These are phyloP conservation scores for Callinectes sapidus DNA, from an alignment of 2,888 invertebrate species.

Conservation along the genomic window DNA sequence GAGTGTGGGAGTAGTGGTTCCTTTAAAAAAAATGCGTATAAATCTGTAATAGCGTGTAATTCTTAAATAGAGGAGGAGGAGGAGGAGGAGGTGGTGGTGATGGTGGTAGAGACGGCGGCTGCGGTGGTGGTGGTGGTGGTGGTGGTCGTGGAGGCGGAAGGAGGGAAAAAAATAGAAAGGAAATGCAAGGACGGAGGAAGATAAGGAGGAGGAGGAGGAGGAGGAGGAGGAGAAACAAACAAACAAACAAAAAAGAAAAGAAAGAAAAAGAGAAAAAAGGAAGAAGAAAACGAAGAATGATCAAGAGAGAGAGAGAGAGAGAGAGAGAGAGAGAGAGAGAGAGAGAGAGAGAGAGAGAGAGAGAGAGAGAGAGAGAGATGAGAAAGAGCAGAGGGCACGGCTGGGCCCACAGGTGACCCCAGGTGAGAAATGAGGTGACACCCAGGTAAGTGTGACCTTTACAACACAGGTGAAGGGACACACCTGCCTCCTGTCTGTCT, in stretches of 20 bases:
- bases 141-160: neutral
- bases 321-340: neutral
- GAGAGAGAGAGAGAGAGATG: slow-evolving; percentile 23
- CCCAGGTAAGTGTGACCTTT: slow-evolving; percentile 26
- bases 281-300: neutral
- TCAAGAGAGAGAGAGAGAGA: neutral
- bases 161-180: neutral
- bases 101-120: too few relatives aligned
- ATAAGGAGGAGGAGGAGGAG: neutral
- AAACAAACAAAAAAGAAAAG: neutral
- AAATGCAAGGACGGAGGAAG: neutral
- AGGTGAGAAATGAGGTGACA: slow-evolving; percentile 27
- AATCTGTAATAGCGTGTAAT: neutral
- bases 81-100: neutral
- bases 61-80: neutral
- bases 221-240: neutral
- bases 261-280: neutral
- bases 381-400: neutral
- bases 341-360: neutral
- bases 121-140: too few relatives aligned
- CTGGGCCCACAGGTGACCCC: neutral
- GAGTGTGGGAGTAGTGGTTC: neutral
- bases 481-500: neutral
- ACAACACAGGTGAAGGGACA: neutral
- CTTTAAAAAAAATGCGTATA: neutral